A percentile compares a stretch with the other conserved stretches of the same genome.
Evolutionary conservation across 1,140 invertebrate genomes (phyloP).

Genomic region (Drosophila sturtevanti): DNA sequence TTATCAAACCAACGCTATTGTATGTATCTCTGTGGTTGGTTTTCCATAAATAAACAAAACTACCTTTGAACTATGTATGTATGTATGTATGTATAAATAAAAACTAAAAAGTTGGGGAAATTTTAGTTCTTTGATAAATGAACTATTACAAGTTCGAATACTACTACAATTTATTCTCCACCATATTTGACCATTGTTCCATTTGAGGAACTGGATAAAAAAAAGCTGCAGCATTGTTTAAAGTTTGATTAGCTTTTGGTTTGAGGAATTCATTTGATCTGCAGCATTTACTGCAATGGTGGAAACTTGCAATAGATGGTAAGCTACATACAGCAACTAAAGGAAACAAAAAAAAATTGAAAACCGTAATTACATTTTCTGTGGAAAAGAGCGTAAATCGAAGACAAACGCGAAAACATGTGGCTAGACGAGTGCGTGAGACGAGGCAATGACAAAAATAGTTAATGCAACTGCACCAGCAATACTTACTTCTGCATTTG

Average conservation of each 20-base stretch:
- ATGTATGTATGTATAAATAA: too few relatives aligned
- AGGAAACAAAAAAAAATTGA: slow-evolving; percentile 49
- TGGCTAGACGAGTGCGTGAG: slow-evolving; percentile 62
- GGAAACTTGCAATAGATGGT: slow-evolving; percentile 45
- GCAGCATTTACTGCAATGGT: not conserved
- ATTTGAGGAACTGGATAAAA: slow-evolving; percentile 47
- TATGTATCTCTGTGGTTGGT: too few relatives aligned
- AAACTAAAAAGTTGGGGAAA: too few relatives aligned
- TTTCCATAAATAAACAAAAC: too few relatives aligned
- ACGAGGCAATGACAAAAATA: slow-evolving; percentile 51
- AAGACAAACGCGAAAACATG: slow-evolving; percentile 65
- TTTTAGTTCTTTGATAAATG: too few relatives aligned
- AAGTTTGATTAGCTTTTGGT: slow-evolving; percentile 74
- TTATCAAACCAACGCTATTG: too few relatives aligned
- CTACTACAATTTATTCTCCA: not conserved
- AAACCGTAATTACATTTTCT: slow-evolving; percentile 70
- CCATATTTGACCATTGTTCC: slow-evolving; percentile 65
- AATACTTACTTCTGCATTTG: slow-evolving; percentile 60
- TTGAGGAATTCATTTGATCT: slow-evolving; percentile 71
- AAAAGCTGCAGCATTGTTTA: slow-evolving; percentile 72
- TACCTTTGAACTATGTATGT: too few relatives aligned
- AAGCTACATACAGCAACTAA: slow-evolving; percentile 11
- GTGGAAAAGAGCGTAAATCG: slow-evolving; percentile 50
- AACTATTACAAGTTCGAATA: too few relatives aligned
- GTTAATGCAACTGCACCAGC: slow-evolving; percentile 41